Evolutionary conservation across 2,797 vertebrate genomes (phyloP), one percentile per base, ranked within the genome.

Genomic region (Ambastaia sidthimunki): DNA sequence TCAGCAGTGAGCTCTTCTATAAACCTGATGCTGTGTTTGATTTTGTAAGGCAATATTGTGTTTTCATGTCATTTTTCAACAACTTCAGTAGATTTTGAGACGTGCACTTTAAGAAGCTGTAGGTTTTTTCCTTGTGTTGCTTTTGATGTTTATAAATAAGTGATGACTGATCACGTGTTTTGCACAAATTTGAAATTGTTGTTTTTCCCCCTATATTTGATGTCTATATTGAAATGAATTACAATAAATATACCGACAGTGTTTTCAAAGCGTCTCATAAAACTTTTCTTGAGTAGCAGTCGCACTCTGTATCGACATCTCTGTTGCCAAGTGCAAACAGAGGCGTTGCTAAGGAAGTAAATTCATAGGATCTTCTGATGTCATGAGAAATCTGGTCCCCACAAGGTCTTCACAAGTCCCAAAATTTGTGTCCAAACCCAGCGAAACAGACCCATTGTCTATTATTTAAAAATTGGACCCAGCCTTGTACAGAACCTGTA

Each of bases 211-310:
- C 23, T 44, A 28, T 48, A 72, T 44, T 66, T 72, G 60, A 44
- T 55, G 69, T 63, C 18, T 71, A 72, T 63, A 80, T 72, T 72
- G 12, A 66, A 80, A 67, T 31, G 48, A 67, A 73, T 59, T 44
- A 25, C 55, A 73, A 67, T 67, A 72, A 80, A 80, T 21, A 72
- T 66, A 73, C 60, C 47, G 47, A 44, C 28, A 19, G n/a, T 54
- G 57, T 63, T 78, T 78, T 71, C 19, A 65, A 71, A 11, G 59
- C 21, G 68, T 16, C 47, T 52, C 19, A 7, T 62, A 23, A 44
- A 41, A 4, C 3, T 48, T 9, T 62, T n/a, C n/a, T 25, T 48
- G 23, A 28, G 0, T 10, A 3, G 37, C 7, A 16, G 54, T 18
- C 21, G 7, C 55, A n/a, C 1, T 1, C 3, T 44, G 44, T 74